Evolutionary conservation across 2,113 vertebrate genomes (phyloP).

Genomic region (Plectropomus leopardus): DNA sequence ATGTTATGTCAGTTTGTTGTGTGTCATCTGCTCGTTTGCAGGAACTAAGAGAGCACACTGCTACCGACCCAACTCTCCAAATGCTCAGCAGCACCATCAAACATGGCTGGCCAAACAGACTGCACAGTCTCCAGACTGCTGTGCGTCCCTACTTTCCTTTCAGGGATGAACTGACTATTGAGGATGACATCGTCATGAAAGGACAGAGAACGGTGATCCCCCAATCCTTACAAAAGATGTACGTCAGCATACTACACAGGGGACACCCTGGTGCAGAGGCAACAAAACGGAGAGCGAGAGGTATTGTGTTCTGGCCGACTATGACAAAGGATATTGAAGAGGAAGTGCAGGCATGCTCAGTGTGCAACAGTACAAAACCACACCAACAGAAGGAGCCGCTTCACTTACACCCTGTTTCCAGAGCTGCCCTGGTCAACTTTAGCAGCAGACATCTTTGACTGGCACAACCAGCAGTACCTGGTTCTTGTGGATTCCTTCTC

Average conservation of each 20-base stretch:
- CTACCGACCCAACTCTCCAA: no score
- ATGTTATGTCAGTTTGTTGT: no score
- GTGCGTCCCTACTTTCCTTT: no score
- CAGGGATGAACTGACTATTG: neutral
- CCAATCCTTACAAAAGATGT: neutral
- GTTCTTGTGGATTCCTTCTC: neutral
- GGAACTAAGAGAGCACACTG: no score
- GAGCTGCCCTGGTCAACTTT: neutral
- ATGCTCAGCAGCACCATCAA: neutral
- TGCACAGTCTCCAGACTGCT: no score
- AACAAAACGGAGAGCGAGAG: slow-evolving; percentile 4
- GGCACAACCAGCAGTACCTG: neutral
- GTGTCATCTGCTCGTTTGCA: no score
- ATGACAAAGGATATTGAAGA: neutral
- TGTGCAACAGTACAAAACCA: neutral
- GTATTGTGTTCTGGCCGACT: neutral
- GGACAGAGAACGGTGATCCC: neutral
- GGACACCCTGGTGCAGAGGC: slow-evolving; percentile 9
- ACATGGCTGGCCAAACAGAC: neutral
- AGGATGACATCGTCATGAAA: neutral
- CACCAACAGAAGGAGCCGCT: neutral
- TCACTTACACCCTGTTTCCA: neutral
- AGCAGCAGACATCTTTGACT: neutral
- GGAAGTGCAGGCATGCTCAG: neutral
- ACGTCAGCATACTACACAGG: slow-evolving; percentile 3